Base-by-base conservation (phyloP, 2,797 vertebrate species). In the Scolopax rusticola region DNA sequence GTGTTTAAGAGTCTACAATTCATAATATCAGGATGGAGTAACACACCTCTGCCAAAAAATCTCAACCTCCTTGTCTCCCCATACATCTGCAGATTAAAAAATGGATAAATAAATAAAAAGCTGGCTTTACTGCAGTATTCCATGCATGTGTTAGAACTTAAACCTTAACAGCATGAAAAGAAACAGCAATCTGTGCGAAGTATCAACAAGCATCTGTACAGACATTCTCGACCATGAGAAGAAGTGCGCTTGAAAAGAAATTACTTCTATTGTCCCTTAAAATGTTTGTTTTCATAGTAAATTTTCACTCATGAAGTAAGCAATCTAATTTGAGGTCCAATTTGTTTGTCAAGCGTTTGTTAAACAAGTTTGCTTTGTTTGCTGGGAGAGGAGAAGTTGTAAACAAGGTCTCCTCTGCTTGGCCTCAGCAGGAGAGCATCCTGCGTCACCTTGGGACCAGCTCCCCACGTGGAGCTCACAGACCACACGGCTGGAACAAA, bases 361-460 rank as follows among this genome's bases (percentile, higher is more conserved):
- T 82, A 78, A 88, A 78, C 80, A 93, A 81, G 67, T 20, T 48
- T 24, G 59, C 76, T 93, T 94, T 93, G 92, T 94, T 93, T 92
- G 74, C 86, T 69, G 74, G 65, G 77, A 92, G 61, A 65, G 38
- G 20, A 59, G 74, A 17, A 68, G 15, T 40, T 9, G 54, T 8
- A 81, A 60, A 64, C 75, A 91, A 74, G 80, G 61, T 8, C 47
- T 15, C 68, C 24, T 12, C 74, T 36, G 78, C 14, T 83, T 0
- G 1, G 32, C 15, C 89, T 13, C 90, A 33, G 88, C 86, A 57
- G 80, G 71, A 91, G 78, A 90, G 8, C 69, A 63, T 33, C 74
- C 9, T 0, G 12, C 19, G 17, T 12, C 89, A 75, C 73, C 82
- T 28, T 6, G 69, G 81, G 45, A 53, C n/a, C 84, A 67, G 2